These are phyloP conservation scores for Ceyx melanurus DNA, from an alignment of 2,113 vertebrate species.

Conservation along the genomic window DNA sequence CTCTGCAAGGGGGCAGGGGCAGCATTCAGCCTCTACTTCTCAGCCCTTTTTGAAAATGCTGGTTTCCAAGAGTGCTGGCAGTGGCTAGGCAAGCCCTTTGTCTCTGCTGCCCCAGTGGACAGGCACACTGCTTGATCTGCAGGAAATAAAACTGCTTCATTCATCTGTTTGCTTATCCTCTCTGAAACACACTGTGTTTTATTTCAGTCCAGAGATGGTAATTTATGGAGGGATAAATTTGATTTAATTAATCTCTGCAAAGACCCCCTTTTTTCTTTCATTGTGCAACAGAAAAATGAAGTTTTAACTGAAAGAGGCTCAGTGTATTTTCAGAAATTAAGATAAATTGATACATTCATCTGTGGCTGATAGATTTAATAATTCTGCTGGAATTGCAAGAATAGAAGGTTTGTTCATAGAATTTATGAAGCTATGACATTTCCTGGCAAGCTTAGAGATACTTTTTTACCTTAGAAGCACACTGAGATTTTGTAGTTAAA, in stretches of 20 bases:
- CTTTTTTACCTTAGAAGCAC: constrained; percentile 25
- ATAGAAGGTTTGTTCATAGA: constrained; percentile 58
- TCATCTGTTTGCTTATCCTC: constrained; percentile 28
- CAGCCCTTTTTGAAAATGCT: background rate
- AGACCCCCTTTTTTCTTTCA: constrained; percentile 44
- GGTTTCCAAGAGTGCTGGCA: constrained; percentile 32
- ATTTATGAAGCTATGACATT: constrained; percentile 46
- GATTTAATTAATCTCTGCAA: constrained; percentile 64
- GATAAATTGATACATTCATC: constrained; percentile 72
- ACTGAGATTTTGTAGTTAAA: constrained; percentile 31
- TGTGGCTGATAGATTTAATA: constrained; percentile 68
- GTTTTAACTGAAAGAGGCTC: constrained; percentile 52
- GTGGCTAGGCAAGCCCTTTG: constrained; percentile 24
- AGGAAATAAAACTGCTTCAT: constrained; percentile 38
- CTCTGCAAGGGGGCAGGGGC: background rate
- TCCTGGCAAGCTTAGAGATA: constrained; percentile 5
- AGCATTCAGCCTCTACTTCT: constrained; percentile 24
- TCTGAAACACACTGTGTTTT: constrained; percentile 24
- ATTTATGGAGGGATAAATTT: constrained; percentile 53
- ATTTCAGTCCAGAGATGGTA: constrained; percentile 45
- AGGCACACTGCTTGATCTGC: constrained; percentile 9
- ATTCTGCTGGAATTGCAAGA: constrained; percentile 63
- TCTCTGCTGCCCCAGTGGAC: background rate
- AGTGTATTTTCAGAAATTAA: constrained; percentile 74
- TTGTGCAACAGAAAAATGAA: constrained; percentile 59